Conservation (phyloP, 2,888 invertebrate genomes). For the Flexamia atlantica region DNA sequence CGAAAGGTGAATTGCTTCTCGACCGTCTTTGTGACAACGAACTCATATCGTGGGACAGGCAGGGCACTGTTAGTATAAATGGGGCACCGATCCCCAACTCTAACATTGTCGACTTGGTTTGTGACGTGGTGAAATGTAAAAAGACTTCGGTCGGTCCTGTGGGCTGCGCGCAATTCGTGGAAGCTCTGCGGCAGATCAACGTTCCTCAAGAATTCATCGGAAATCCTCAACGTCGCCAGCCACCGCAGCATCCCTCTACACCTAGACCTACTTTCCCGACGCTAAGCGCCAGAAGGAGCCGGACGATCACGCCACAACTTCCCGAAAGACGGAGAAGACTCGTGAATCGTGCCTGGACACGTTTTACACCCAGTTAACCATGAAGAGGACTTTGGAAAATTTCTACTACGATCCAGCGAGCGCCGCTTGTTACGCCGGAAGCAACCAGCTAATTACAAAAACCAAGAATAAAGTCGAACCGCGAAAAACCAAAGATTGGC, state of each 20-base stretch:
- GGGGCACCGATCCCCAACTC: neutral
- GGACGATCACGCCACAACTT: neutral
- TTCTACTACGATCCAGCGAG: neutral
- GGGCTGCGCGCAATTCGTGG: neutral
- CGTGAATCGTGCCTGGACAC: neutral
- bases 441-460: neutral
- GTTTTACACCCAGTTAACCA: neutral
- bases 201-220: constrained; percentile 27
- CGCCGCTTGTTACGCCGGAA: neutral
- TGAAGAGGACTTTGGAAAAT: neutral
- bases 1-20: constrained; percentile 5
- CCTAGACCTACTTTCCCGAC: neutral
- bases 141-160: neutral
- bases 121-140: constrained; percentile 12
- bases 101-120: constrained; percentile 17
- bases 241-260: neutral
- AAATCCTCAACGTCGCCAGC: neutral
- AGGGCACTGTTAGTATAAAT: neutral
- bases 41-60: constrained; percentile 4
- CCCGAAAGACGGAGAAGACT: neutral
- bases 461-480: neutral
- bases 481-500: neutral
- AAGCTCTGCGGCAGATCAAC: neutral
- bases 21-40: no score
- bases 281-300: neutral